A percentile compares a stretch with the other conserved stretches of the same genome.
phyloP scores from a whole-genome alignment of 1,140 invertebrate genomes.

The Chymomyza costata region DNA sequence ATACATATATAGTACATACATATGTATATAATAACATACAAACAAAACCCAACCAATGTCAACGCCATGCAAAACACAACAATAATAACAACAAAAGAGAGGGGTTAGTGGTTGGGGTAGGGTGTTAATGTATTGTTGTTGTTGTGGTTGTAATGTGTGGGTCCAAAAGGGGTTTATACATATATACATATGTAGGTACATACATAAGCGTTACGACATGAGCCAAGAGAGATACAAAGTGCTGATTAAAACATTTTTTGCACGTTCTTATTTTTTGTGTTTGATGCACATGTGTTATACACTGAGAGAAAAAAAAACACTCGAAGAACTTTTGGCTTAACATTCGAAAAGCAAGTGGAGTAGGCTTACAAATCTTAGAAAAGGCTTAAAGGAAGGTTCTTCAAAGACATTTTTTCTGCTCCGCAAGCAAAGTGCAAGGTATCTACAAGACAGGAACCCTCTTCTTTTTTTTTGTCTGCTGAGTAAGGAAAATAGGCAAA shows the following conservation, averaged over 20 bases:
- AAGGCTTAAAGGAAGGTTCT: no score
- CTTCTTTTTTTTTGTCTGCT: no score
- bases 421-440: no score
- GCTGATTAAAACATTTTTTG: slow-evolving; percentile 64
- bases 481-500: no score
- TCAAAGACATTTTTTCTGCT: no score
- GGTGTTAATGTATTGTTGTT: slow-evolving; percentile 15
- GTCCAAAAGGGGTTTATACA: slow-evolving; percentile 2
- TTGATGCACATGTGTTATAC: no score
- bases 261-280: slow-evolving; percentile 25
- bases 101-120: slow-evolving; percentile 13
- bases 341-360: no score
- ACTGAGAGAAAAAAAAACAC: not conserved
- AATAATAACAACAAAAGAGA: no score
- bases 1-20: not conserved
- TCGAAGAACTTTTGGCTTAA: no score
- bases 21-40: slow-evolving; percentile 33
- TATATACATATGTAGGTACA: not conserved
- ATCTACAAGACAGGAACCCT: no score
- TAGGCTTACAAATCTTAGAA: no score
- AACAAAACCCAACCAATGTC: slow-evolving; percentile 69
- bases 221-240: slow-evolving; percentile 66
- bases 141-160: not conserved
- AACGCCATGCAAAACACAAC: slow-evolving; percentile 49
- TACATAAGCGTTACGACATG: slow-evolving; percentile 36